Percentiles rank a stretch among this genome's conserved stretches.
These are phyloP conservation scores for Malaclemys terrapin DNA, from an alignment of 2,113 vertebrate species.

Conservation along the genomic window DNA sequence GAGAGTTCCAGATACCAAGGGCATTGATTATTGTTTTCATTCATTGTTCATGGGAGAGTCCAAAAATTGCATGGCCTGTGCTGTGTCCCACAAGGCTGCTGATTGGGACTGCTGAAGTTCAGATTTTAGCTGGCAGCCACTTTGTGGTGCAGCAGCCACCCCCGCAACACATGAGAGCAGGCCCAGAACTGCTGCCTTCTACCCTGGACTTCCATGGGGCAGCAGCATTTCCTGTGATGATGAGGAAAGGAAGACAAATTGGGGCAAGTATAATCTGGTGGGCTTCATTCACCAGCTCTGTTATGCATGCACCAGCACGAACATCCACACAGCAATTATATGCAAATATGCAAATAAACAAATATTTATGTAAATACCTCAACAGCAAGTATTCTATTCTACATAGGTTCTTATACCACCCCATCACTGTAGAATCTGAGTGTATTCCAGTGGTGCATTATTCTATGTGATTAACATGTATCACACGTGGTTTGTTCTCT, in stretches of 20 bases:
- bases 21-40: background rate
- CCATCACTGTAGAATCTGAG: background rate
- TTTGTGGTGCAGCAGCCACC: background rate
- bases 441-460: background rate
- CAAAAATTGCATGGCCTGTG: rapidly evolving
- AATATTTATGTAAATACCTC: background rate
- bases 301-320: background rate
- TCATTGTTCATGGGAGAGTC: background rate
- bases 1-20: background rate
- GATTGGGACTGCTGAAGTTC: rapidly evolving
- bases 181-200: background rate
- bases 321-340: background rate
- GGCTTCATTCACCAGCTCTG: background rate
- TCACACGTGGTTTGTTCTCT: background rate
- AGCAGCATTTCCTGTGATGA: background rate
- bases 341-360: background rate
- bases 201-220: background rate
- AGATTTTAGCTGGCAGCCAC: background rate
- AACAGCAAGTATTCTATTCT: background rate
- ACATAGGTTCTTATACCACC: background rate
- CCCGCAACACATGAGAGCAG: background rate
- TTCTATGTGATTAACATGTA: background rate
- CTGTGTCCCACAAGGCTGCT: background rate
- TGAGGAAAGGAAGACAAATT: background rate
- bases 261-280: background rate